phyloP scores from a whole-genome alignment of 2,888 invertebrate species.

The Hylaea fasciaria region DNA sequence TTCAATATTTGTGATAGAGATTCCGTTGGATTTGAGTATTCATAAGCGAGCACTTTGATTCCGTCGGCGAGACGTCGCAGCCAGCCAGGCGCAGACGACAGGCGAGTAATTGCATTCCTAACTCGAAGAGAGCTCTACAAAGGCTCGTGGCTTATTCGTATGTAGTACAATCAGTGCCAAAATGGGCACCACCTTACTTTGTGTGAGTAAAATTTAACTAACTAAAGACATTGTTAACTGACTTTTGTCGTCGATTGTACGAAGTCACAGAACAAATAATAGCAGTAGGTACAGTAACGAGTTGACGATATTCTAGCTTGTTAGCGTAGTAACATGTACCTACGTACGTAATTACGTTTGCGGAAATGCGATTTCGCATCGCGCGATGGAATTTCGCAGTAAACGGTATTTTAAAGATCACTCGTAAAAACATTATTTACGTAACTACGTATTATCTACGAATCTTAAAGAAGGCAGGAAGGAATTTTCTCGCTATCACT shows the following conservation, averaged over 20 bases:
- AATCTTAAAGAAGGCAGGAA: too few species aligned
- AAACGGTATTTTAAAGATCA: slow-evolving; percentile 3
- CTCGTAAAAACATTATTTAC: background rate
- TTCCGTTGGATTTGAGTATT: slow-evolving; percentile 20
- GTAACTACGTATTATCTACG: too few species aligned
- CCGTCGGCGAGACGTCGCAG: slow-evolving; percentile 20
- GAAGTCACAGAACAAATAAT: background rate
- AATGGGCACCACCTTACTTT: too few species aligned
- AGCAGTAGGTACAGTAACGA: background rate
- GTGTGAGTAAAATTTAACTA: too few species aligned
- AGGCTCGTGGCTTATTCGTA: background rate
- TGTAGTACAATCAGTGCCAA: background rate
- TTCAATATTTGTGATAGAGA: slow-evolving; percentile 7
- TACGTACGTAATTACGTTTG: slow-evolving; percentile 9
- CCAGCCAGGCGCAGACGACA: slow-evolving; percentile 25
- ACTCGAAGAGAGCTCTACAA: slow-evolving; percentile 14
- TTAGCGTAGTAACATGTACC: slow-evolving; percentile 4
- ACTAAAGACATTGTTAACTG: too few species aligned
- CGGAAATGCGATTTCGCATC: slow-evolving; percentile 6
- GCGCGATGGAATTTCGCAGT: slow-evolving; percentile 7
- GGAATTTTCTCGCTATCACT: too few species aligned
- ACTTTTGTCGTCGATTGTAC: background rate
- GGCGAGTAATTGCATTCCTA: slow-evolving; percentile 38
- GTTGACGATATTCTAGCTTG: slow-evolving; percentile 10
- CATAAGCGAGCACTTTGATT: slow-evolving; percentile 13